Evolutionary conservation across 35 echinoderm and acorn worm species (phyloP), one percentile per base, ranked within the genome.

Genomic region (Diadema setosum): DNA sequence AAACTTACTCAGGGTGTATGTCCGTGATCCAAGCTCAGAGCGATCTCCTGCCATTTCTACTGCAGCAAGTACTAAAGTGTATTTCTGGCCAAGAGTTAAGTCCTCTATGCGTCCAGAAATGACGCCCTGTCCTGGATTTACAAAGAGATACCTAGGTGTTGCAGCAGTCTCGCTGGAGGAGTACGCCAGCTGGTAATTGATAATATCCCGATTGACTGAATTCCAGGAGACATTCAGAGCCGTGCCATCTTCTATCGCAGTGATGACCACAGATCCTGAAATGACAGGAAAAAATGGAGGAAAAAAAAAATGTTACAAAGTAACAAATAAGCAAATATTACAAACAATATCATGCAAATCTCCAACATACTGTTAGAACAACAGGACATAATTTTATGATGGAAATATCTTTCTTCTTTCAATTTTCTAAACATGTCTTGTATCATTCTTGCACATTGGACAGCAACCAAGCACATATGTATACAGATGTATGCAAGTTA

Each of bases 1-100:
- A 4, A 2, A 90, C 58, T 83, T 74, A 90, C 80, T 70, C 15
- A 90, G 88, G 33, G 80, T 82, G 26, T 83, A 84, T 0, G 88
- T 52, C n/a, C 57, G 67, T 15, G 58, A 45, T 26, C 20, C 88
- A 12, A 83, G 15, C 33, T 31, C 56, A 32, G 20, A 29, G 7
- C 40, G 39, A 31, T 32, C 55, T 30, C 88, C 88, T 30, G 35
- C 60, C 32, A 16, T 60, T 5, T 31, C 6, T 1, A 90, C 45
- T 18, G 60, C 78, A 17, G 46, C 70, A 37, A 90, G 46, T 6
- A 41, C 56, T 0, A 90, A 48, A 9, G 55, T 65, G 80, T 90
- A 90, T 15, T 50, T 90, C 56, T 84, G 80, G 14, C 88, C 88
- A 14, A 42, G 88, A 0, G 59, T 83, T 26, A 90, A 42, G 25